Evolutionary conservation across 2,888 invertebrate species (phyloP), one percentile per base, ranked within the genome.

Genomic region (Linnaemya vulpina): DNA sequence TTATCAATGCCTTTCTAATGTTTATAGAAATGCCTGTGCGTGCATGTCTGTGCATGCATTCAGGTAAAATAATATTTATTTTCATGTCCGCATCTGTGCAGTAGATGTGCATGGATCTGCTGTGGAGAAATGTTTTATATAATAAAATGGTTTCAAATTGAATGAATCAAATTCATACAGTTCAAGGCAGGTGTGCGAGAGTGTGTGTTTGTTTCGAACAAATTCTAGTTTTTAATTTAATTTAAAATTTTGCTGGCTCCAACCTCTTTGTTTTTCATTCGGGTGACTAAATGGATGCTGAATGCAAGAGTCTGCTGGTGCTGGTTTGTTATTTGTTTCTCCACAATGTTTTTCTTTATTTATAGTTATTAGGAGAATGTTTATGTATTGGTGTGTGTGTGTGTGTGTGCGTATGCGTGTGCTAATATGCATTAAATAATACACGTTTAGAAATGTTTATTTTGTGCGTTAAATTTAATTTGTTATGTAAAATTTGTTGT

Each of bases 391-490:
- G 38, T 46, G n/a, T 10, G 10, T 40, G 49, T 13, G 30, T 46
- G 46, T 46, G n/a, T 46, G 38, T 13, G 58, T 15, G 46, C 4
- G 15, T 43, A 10, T 40, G 40, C 43, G 38, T 46, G 22, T 10
- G 15, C 43, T 40, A 53, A 65, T 53, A 43, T 55, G 15, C 35
- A 49, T 76, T 20, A 73, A 51, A 22, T 49, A 60, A 43, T 30
- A 38, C 15, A 3, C 30, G 5, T 30, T 30, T 5, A 55, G 46
- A 65, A 55, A 79, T 73, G 65, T 73, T 73, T 49, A 35, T 46
- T 65, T 63, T 58, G 55, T 46, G 53, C 71, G 65, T 17, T n/a
- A 65, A 79, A 73, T 73, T 65, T 35, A 65, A 73, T 79, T 73
- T 58, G 38, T 65, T 73, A 73, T 68, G 38, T 68, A 68, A 51